A percentile compares a stretch with the other conserved stretches of the same genome.
These are phyloP conservation scores for Leontocebus nigricollis DNA, from an alignment of 2,797 vertebrate species.

Conservation along the genomic window DNA sequence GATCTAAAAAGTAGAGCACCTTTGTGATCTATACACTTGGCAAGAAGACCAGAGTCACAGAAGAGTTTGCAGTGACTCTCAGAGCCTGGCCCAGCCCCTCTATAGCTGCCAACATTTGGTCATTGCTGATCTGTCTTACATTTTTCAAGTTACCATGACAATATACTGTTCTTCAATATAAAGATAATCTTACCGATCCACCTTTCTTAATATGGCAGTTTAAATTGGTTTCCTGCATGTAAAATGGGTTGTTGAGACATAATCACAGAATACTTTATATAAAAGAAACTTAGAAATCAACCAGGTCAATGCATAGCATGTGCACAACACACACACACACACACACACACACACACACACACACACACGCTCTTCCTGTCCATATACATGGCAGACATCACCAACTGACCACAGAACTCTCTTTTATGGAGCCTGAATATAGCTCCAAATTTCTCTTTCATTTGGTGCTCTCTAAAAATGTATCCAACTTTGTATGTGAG, in stretches of 20 bases:
- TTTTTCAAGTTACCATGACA: conserved; percentile 41
- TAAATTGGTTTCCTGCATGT: not conserved
- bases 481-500: not conserved
- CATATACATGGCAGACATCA: not conserved
- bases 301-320: not conserved
- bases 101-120: not conserved
- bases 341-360: too few relatives aligned
- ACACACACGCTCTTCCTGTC: not conserved
- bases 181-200: not conserved
- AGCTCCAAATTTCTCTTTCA: not conserved
- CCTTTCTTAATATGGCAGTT: not conserved
- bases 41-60: not conserved
- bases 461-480: not conserved
- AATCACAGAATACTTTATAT: not conserved
- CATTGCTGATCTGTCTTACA: not conserved
- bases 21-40: not conserved
- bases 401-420: not conserved
- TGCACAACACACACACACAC: accelerated
- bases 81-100: not conserved
- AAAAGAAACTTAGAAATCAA: not conserved
- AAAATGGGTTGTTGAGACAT: not conserved
- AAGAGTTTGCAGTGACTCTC: too few relatives aligned
- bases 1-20: not conserved
- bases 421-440: not conserved
- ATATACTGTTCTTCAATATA: conserved; percentile 4